Percentiles rank a stretch among this genome's conserved stretches.
These are phyloP conservation scores for Fistularia tabacaria DNA, from an alignment of 2,797 vertebrate genomes.

Conservation along the genomic window DNA sequence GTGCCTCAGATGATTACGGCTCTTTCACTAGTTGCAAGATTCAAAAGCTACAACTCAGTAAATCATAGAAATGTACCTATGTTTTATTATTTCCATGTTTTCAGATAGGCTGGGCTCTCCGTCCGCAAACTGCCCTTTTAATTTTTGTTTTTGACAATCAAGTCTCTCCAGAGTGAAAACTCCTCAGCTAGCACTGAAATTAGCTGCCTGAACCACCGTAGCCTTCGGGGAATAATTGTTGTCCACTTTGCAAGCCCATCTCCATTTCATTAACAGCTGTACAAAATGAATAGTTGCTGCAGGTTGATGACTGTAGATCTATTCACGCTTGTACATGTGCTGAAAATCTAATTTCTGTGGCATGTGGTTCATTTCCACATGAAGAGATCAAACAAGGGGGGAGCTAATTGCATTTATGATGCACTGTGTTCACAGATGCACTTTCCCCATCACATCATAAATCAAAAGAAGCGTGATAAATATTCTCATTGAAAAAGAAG, in stretches of 20 bases:
- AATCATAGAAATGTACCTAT: conserved; percentile 54
- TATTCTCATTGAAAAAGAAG: too few relatives aligned
- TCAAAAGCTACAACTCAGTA: conserved; percentile 28
- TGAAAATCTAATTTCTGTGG: conserved; percentile 28
- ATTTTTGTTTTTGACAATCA: conserved; percentile 77
- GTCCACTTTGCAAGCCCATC: conserved; percentile 38
- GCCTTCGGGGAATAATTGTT: conserved; percentile 49
- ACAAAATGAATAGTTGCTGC: conserved; percentile 46
- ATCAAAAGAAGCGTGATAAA: conserved; percentile 21
- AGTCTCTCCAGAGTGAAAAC: conserved; percentile 51
- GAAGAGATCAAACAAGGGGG: conserved; percentile 26
- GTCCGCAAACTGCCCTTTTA: conserved; percentile 47
- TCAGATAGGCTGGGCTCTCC: conserved; percentile 40
- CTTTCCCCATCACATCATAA: conserved; percentile 27
- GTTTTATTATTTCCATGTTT: conserved; percentile 50
- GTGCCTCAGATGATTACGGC: too few relatives aligned
- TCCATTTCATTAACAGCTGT: conserved; percentile 54
- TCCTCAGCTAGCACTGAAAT: conserved; percentile 43
- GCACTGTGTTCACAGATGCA: conserved; percentile 30
- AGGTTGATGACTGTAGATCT: conserved; percentile 43
- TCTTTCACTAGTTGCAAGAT: neutral
- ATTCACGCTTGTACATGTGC: conserved; percentile 36
- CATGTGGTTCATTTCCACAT: conserved; percentile 44
- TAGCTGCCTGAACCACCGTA: conserved; percentile 35
- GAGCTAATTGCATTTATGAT: conserved; percentile 48